These are phyloP conservation scores for Ramphastos sulfuratus DNA, from an alignment of 2,113 vertebrate genomes.

Conservation along the genomic window DNA sequence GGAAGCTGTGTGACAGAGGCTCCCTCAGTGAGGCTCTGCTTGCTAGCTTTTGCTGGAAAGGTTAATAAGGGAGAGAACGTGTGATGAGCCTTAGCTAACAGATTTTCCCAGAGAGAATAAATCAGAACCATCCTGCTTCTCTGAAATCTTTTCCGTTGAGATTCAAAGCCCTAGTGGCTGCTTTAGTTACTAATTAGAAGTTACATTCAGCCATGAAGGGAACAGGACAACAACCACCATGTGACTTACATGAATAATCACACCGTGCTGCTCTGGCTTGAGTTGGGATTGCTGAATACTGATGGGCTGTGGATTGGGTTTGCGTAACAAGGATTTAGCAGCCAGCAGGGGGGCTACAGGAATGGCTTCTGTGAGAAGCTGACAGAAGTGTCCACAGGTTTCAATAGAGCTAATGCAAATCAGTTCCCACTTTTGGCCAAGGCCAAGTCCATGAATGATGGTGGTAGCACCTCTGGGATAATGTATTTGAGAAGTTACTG, in stretches of 20 bases:
- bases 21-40: background rate
- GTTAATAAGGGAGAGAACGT: background rate
- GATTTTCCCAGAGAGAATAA: slow-evolving; percentile 38
- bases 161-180: slow-evolving; percentile 31
- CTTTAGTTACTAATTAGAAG: slow-evolving; percentile 40
- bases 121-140: background rate
- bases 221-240: background rate
- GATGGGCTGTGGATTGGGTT: background rate
- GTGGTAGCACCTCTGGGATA: background rate
- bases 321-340: background rate
- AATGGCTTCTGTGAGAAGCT: background rate
- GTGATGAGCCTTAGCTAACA: slow-evolving; percentile 23
- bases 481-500: background rate
- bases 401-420: background rate
- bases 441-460: too few relatives aligned
- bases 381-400: background rate
- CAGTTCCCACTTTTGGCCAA: background rate
- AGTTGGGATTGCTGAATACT: background rate
- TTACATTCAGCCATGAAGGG: slow-evolving; percentile 34
- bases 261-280: background rate
- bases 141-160: background rate
- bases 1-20: background rate
- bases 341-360: background rate
- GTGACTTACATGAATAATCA: background rate
- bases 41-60: background rate